These are phyloP conservation scores for Phengaris alcon DNA, from an alignment of 2,888 invertebrate species.

Conservation along the genomic window DNA sequence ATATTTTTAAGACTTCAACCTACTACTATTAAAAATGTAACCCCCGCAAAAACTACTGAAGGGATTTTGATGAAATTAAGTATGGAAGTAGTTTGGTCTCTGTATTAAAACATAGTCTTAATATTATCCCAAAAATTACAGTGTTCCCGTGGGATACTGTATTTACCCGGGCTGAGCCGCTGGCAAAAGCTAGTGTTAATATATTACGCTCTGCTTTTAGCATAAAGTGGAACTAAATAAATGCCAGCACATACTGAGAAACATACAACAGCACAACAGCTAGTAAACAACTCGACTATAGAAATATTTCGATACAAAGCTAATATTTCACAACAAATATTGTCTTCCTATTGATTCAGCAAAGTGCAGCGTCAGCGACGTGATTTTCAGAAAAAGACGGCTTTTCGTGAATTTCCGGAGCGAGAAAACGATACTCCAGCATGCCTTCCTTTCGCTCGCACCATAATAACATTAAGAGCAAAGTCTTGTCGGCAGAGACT, in stretches of 20 bases:
- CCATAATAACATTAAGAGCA: slow-evolving; percentile 24
- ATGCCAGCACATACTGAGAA: neutral
- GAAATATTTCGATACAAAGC: slow-evolving; percentile 16
- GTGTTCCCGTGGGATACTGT: too few species aligned
- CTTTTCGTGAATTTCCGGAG: slow-evolving; percentile 16
- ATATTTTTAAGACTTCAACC: too few species aligned
- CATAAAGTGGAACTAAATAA: too few species aligned
- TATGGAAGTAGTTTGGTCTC: too few species aligned
- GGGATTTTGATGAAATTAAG: too few species aligned
- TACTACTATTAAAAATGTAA: too few species aligned
- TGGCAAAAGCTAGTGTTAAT: too few species aligned
- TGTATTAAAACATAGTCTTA: too few species aligned
- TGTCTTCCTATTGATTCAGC: slow-evolving; percentile 6
- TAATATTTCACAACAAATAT: slow-evolving; percentile 13
- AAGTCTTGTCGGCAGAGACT: slow-evolving; percentile 14
- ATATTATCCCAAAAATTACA: too few species aligned
- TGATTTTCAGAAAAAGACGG: slow-evolving; percentile 12
- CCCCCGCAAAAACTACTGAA: too few species aligned
- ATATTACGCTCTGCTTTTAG: too few species aligned
- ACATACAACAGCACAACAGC: neutral
- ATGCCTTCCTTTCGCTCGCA: neutral
- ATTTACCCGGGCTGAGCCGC: too few species aligned
- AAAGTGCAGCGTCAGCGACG: slow-evolving; percentile 3
- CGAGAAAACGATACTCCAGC: neutral
- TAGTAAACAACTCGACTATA: neutral